Percentiles rank a stretch among this genome's conserved stretches.
These are phyloP conservation scores for Mus caroli DNA, from an alignment of 2,797 vertebrate genomes.

Conservation along the genomic window DNA sequence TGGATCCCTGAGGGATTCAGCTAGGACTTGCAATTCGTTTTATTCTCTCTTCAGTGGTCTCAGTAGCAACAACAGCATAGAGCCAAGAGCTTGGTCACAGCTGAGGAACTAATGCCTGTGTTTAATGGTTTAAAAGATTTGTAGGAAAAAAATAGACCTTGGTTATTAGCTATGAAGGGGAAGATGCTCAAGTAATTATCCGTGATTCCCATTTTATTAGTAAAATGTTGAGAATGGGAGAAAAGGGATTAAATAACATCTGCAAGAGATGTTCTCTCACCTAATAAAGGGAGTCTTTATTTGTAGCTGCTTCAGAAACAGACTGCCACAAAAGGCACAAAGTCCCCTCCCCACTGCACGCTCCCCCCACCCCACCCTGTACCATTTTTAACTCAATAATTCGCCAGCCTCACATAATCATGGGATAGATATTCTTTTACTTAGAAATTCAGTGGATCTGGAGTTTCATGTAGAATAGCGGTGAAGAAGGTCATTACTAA, in stretches of 20 bases:
- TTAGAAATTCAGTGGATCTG: slow-evolving; percentile 54
- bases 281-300: neutral
- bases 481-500: slow-evolving; percentile 67
- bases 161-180: neutral
- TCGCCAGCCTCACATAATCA: neutral
- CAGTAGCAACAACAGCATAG: neutral
- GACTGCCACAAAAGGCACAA: neutral
- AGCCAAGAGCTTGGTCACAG: neutral
- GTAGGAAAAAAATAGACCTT: slow-evolving; percentile 30
- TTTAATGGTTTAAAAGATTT: slow-evolving; percentile 28
- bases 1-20: neutral
- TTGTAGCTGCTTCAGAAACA: neutral
- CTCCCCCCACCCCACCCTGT: neutral
- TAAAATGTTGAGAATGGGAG: slow-evolving; percentile 22
- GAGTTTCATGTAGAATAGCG: slow-evolving; percentile 73
- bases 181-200: neutral
- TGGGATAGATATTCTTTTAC: slow-evolving; percentile 55
- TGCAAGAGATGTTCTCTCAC: neutral
- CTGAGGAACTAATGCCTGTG: neutral
- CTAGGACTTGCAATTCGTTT: too few relatives aligned
- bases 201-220: slow-evolving; percentile 40
- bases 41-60: neutral
- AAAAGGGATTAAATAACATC: neutral
- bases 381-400: slow-evolving; percentile 32
- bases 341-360: neutral